Base-by-base conservation (phyloP, 2,797 vertebrate species). In the Muscicapa comitata region DNA sequence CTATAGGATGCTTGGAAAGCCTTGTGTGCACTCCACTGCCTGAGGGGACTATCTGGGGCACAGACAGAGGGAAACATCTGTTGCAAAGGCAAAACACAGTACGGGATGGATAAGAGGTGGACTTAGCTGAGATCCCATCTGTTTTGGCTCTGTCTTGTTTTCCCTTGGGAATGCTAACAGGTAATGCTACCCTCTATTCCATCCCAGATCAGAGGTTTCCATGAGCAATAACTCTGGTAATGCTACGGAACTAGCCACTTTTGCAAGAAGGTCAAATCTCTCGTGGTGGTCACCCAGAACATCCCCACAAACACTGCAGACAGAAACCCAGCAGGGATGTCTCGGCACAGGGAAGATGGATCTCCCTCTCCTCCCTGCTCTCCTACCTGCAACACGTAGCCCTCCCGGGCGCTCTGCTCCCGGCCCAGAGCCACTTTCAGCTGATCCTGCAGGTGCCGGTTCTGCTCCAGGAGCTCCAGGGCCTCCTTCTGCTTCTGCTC, bases 311-410 rank as follows among this genome's bases (percentile, higher is more conserved):
- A 72, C 75, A 67, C 50, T 20, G 26, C 61, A 77, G 72, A 48
- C 11, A 8, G 66, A 94, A 95, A 94, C 63, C 86, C 90, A 72
- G 29, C 17, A 18, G 47, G 65, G 37, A 48, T 6, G 48, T 54
- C 81, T 38, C 0, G 58, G 59, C 23, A 23, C 51, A 57, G 35
- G 51, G 75, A 51, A 54, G 79, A 54, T 0, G 6, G 75, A 70
- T 38, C 53, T 74, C 84, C 54, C 61, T 73, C 86, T 85, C 72
- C 66, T 88, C 79, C 89, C 75, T 11, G 40, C 88, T 71, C 90
- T 92, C 98, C 96, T 98, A 99, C 99, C 99, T 99, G 99, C 91
- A 99, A 98, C 53, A 99, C 98, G 35, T 99, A 99, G 96, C 99
- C 99, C 92, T 99, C 99, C 93, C 99, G 98, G 91, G 99, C 99